These are phyloP conservation scores for Pygoscelis antarcticus DNA, from an alignment of 2,113 vertebrate species.

Conservation along the genomic window DNA sequence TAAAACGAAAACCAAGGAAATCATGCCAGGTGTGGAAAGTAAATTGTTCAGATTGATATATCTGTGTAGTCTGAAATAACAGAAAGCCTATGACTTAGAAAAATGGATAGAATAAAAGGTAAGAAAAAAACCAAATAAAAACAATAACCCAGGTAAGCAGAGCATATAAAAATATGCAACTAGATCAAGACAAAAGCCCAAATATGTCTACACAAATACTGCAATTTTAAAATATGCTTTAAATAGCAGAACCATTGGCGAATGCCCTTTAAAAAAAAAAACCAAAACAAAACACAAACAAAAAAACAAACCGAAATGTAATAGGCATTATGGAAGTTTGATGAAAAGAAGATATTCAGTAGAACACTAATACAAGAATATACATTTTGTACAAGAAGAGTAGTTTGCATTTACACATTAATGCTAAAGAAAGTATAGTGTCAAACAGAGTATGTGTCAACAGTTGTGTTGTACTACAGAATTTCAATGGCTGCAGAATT, in stretches of 20 bases:
- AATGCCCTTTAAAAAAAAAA: not conserved
- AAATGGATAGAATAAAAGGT: not conserved
- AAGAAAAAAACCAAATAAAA: not conserved
- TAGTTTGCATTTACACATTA: not conserved
- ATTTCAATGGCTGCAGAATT: not conserved
- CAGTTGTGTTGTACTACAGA: not conserved
- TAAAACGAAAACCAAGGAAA: constrained; percentile 34
- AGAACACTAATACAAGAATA: not conserved
- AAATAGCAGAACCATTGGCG: not conserved
- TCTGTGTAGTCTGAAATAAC: not conserved
- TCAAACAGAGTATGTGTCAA: not conserved
- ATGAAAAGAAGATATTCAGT: not conserved
- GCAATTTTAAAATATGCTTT: not conserved
- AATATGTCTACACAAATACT: not conserved
- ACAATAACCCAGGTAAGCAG: not conserved
- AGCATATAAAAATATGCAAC: not conserved
- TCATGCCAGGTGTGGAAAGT: not conserved
- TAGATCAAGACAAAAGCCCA: not conserved
- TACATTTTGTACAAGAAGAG: not conserved
- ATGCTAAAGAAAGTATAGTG: not conserved
- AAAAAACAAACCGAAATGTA: not conserved
- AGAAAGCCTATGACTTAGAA: not conserved
- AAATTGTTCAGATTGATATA: not conserved
- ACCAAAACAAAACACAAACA: not conserved
- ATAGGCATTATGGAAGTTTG: not conserved